phyloP scores from a whole-genome alignment of 1,140 invertebrate genomes.

The Nylanderia fulva region DNA sequence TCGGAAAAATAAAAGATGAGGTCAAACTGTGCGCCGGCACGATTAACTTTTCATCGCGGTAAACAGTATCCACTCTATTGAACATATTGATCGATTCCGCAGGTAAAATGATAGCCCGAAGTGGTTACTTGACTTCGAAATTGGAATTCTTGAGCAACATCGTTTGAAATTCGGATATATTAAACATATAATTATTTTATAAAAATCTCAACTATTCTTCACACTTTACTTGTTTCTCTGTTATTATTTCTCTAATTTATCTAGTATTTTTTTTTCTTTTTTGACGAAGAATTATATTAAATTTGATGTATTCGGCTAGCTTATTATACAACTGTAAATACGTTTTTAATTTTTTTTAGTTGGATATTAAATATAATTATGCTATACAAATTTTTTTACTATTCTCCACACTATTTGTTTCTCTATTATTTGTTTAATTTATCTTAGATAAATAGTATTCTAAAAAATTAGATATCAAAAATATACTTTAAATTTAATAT shows the following conservation, averaged over 20 bases:
- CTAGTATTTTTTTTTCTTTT: too few species aligned
- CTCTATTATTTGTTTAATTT: too few species aligned
- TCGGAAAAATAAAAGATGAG: slow-evolving; percentile 35
- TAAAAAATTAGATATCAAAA: too few species aligned
- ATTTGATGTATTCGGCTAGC: neutral
- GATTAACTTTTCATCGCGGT: slow-evolving; percentile 45
- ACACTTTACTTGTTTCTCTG: neutral
- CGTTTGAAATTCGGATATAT: neutral
- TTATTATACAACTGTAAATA: too few species aligned
- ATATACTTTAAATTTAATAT: too few species aligned
- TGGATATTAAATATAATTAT: neutral
- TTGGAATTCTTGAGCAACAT: slow-evolving; percentile 37
- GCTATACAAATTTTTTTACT: neutral
- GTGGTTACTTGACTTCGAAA: neutral
- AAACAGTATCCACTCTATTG: slow-evolving; percentile 27
- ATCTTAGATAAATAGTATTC: too few species aligned
- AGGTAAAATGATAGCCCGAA: neutral
- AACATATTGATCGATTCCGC: slow-evolving; percentile 11
- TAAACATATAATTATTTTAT: neutral
- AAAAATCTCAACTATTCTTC: neutral
- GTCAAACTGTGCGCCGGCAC: slow-evolving; percentile 1
- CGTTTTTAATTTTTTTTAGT: too few species aligned
- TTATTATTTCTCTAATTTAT: neutral
- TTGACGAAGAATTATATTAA: neutral
- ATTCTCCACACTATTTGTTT: neutral